Evolutionary conservation across 2,888 invertebrate species (phyloP).

Genomic region (Hydroisotoma schaefferi): DNA sequence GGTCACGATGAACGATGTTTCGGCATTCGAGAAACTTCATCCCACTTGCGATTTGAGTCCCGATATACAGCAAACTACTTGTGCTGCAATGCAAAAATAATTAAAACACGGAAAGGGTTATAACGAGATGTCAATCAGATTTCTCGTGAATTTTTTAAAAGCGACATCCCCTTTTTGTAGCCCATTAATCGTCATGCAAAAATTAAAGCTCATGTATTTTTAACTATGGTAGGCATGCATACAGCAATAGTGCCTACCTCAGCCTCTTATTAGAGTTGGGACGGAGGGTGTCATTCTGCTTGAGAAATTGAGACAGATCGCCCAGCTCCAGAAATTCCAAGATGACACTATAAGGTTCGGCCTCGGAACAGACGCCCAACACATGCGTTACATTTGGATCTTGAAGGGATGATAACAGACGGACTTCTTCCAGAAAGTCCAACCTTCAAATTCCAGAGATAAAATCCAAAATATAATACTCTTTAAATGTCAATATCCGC

Average conservation of each 20-base stretch:
- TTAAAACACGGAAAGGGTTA: no score
- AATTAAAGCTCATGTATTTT: no score
- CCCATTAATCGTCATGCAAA: not conserved
- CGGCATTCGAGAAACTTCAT: slow-evolving; percentile 84
- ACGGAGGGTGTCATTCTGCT: slow-evolving; percentile 52
- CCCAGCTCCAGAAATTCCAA: slow-evolving; percentile 84
- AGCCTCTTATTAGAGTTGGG: slow-evolving; percentile 47
- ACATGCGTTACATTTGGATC: slow-evolving; percentile 80
- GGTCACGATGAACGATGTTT: slow-evolving; percentile 85
- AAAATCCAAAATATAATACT: not conserved
- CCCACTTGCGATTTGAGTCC: slow-evolving; percentile 80
- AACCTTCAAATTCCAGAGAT: slow-evolving; percentile 56
- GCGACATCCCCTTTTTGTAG: not conserved
- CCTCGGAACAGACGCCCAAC: slow-evolving; percentile 72
- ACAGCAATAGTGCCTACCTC: no score
- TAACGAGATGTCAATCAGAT: no score
- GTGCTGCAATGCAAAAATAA: slow-evolving; percentile 28
- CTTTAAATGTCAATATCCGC: not conserved
- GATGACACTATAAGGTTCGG: slow-evolving; percentile 81
- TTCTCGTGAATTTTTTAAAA: no score
- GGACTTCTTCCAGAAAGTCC: slow-evolving; percentile 80
- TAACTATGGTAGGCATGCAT: no score
- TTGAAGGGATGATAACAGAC: slow-evolving; percentile 75
- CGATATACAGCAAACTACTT: slow-evolving; percentile 70
- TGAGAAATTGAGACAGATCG: slow-evolving; percentile 70